These are phyloP conservation scores for Gymnocheta viridis DNA, from an alignment of 2,888 invertebrate genomes.

Conservation along the genomic window DNA sequence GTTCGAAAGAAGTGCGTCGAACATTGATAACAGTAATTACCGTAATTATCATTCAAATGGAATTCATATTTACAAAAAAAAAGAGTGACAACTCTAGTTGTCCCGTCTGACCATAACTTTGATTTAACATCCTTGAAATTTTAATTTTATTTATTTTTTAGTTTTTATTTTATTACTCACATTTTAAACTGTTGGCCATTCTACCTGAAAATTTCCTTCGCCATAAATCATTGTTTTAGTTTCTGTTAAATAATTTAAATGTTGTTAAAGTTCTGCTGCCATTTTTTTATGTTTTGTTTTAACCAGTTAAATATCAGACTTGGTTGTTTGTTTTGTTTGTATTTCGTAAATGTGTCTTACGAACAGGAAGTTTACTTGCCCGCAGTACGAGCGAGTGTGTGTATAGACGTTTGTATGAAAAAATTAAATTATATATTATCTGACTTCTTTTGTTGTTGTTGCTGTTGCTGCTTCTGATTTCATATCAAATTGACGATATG, in stretches of 20 bases:
- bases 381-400: neutral
- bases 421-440: slow-evolving; percentile 17
- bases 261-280: neutral
- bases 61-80: no score
- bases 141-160: no score
- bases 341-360: neutral
- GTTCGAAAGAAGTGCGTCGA: no score
- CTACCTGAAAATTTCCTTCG: slow-evolving; percentile 7
- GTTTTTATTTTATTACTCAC: neutral
- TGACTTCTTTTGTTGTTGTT: neutral
- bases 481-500: slow-evolving; percentile 9
- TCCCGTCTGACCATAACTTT: no score
- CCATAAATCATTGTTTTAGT: slow-evolving; percentile 1
- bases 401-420: neutral
- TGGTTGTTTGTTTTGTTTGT: neutral
- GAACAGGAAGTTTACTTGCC: slow-evolving; percentile 46
- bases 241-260: slow-evolving; percentile 1
- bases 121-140: neutral
- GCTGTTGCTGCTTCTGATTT: slow-evolving; percentile 3
- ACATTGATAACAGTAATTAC: no score
- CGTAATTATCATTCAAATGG: no score
- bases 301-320: neutral
- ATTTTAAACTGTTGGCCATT: neutral
- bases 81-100: no score
- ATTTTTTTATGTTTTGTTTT: no score